Conservation (phyloP, 2,888 invertebrate species). For the Bellardia bayeri region DNA sequence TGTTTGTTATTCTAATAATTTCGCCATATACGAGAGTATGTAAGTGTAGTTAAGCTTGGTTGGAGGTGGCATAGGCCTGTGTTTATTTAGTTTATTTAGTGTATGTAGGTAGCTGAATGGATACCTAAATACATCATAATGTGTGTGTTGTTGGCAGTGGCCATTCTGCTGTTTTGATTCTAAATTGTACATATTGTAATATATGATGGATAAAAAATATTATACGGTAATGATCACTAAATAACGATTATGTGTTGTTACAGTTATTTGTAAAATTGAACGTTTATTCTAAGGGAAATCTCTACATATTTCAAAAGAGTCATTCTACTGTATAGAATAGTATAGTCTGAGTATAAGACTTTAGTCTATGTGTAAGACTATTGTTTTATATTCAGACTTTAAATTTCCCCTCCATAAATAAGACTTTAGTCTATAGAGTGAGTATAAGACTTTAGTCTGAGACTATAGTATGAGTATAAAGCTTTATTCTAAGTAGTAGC, state of each 20-base stretch:
- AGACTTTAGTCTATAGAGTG: too few species aligned
- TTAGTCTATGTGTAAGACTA: too few species aligned
- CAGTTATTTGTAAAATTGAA: background rate
- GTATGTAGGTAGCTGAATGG: background rate
- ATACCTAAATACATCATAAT: slow-evolving; percentile 15
- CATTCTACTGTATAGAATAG: too few species aligned
- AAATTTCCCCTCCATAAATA: too few species aligned
- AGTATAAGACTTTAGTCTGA: too few species aligned
- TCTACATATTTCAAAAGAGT: too few species aligned
- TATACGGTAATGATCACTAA: slow-evolving; percentile 30
- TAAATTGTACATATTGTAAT: slow-evolving; percentile 35
- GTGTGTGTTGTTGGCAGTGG: background rate
- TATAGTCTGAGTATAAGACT: too few species aligned
- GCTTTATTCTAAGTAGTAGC: too few species aligned
- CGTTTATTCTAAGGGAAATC: background rate
- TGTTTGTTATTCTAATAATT: slow-evolving; percentile 32
- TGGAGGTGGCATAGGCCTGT: slow-evolving; percentile 50
- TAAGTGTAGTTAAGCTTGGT: slow-evolving; percentile 54
- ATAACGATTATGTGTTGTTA: slow-evolving; percentile 1
- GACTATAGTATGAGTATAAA: too few species aligned
- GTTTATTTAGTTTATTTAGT: background rate
- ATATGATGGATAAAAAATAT: slow-evolving; percentile 7
- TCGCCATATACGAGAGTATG: background rate
- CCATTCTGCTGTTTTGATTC: slow-evolving; percentile 49
- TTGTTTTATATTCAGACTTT: too few species aligned